These are phyloP conservation scores for Pecten maximus DNA, from an alignment of 2,888 invertebrate genomes.

Conservation along the genomic window DNA sequence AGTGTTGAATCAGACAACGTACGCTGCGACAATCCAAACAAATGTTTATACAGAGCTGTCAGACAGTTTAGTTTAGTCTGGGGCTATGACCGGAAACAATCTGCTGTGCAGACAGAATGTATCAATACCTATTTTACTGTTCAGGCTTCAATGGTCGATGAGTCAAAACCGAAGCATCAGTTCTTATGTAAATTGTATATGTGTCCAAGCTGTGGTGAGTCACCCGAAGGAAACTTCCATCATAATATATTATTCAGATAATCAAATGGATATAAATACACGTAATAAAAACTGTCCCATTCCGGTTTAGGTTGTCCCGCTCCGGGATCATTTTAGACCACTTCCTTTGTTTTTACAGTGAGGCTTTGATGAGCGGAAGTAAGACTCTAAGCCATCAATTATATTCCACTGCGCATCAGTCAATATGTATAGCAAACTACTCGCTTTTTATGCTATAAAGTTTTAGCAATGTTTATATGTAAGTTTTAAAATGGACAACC, in stretches of 20 bases:
- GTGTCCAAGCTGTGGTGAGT: not conserved
- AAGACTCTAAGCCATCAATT: not conserved
- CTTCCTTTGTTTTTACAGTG: not conserved
- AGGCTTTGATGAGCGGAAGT: not conserved
- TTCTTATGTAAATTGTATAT: constrained; percentile 26
- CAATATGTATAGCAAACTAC: not conserved
- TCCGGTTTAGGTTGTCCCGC: not conserved
- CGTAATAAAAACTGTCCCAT: not conserved
- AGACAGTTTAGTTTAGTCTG: not conserved
- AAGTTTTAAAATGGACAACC: too few species aligned
- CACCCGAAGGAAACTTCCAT: not conserved
- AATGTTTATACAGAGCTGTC: not conserved
- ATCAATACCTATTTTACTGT: constrained; percentile 15
- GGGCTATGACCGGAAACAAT: not conserved
- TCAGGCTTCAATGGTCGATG: not conserved
- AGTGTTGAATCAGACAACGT: too few species aligned
- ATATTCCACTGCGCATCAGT: not conserved
- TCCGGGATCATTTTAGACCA: not conserved
- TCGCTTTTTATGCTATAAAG: not conserved
- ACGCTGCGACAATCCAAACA: not conserved
- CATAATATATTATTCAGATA: not conserved
- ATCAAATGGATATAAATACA: not conserved
- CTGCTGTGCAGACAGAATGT: not conserved
- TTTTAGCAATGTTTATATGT: too few species aligned
- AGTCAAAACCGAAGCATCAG: not conserved